Evolutionary conservation across 2,888 invertebrate genomes (phyloP), one percentile per base, ranked within the genome.

Genomic region (Spialia ferax): DNA sequence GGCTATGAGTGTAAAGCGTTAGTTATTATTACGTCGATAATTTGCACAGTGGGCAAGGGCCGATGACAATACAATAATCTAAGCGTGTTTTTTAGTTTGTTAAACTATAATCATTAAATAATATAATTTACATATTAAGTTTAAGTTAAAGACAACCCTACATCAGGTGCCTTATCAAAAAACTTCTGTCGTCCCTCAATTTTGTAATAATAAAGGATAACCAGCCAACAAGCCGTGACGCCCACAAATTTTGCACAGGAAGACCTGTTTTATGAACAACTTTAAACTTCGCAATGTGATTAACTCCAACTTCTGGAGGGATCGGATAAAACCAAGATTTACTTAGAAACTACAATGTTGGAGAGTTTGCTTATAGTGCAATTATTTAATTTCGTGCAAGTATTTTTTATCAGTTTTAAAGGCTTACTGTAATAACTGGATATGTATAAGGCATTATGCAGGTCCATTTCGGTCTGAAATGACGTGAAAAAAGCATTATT

Each of bases 181-280:
- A 88, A 88, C 80, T 89, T 88, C 75, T 75, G 78, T 79, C 78
- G 72, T 80, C 77, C 79, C 79, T 79, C 80, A 80, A 86, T 86
- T 85, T 86, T 80, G 82, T 84, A 82, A 84, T 85, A 83, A 84
- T 84, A 83, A 82, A 81, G 80, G 84, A 82, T 84, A 82, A 85
- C 63, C 22, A 29, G 13, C 20, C 45, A 18, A 18, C 48, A 55
- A 50, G 50, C 48, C 54, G 63, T 32, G 50, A 67, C 65, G 66
- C 60, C 57, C 54, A 42, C 60, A 68, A 69, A 72, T 73, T 42
- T 73, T 73, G 72, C 68, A 66, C 71, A 64, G 56, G 68, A 69
- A 68, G 57, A 52, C 54, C 54, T 63, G 56, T 70, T 68, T 66
- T 70, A 70, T 69, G 67, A 64, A 70, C 69, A 69, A 67, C 48